phyloP scores from a whole-genome alignment of 1,140 invertebrate species.

The Harpegnathos saltator region DNA sequence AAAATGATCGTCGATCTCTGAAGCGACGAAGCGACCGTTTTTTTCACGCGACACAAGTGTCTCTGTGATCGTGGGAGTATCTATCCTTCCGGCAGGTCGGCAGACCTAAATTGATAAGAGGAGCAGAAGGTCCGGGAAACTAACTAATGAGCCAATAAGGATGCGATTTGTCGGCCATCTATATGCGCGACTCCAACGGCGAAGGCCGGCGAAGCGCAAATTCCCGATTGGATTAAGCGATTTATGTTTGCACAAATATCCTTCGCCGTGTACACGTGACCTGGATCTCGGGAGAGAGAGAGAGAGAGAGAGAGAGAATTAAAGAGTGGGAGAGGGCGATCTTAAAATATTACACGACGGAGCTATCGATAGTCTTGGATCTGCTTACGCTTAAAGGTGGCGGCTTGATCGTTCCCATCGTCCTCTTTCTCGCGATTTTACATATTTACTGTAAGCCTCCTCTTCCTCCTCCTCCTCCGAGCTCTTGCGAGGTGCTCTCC shows the following conservation, averaged over 20 bases:
- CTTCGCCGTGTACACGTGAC: background rate
- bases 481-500: background rate
- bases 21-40: conserved; percentile 6
- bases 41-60: background rate
- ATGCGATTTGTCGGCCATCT: conserved; percentile 36
- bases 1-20: background rate
- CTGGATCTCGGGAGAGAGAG: background rate
- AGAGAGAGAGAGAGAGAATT: too few species aligned
- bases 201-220: conserved; percentile 26
- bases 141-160: conserved; percentile 37
- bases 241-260: conserved; percentile 33
- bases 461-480: background rate
- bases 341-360: background rate
- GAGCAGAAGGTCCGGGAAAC: background rate
- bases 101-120: conserved; percentile 23
- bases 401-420: background rate
- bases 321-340: too few species aligned
- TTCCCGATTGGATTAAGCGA: conserved; percentile 53
- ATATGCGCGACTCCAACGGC: conserved; percentile 44
- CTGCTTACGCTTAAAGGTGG: conserved; percentile 10
- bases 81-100: background rate
- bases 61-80: background rate
- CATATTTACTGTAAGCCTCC: background rate
- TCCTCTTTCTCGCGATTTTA: conserved; percentile 9
- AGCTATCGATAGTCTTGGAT: background rate